Evolutionary conservation across 2,113 vertebrate genomes (phyloP), one percentile per base, ranked within the genome.

Genomic region (Gorsachius goisagi): DNA sequence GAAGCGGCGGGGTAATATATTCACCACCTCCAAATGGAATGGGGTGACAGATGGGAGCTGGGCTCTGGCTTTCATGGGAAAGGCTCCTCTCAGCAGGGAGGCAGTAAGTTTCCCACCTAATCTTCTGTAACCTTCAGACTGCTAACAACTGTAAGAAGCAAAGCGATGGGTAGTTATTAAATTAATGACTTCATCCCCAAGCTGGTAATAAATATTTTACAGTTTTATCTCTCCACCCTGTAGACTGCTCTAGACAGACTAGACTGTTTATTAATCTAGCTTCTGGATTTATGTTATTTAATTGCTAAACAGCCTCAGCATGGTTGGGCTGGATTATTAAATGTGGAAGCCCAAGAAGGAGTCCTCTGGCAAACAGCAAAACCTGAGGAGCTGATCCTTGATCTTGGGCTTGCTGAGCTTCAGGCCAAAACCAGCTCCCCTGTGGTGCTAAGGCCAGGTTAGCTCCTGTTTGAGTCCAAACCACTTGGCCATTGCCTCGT

Each of bases 41-140:
- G 76, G 94, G 77, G 81, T 89, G 95, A 95, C 96, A 98, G 97
- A 97, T 97, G 97, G 97, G 94, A 97, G 90, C 94, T 97, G 96
- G 89, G 76, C 94, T 77, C 77, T 22, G 63, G 56, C 72, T 97
- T 94, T 95, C 94, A 76, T 92, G 95, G 91, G 96, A 96, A 95
- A 93, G 79, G 83, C 91, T 90, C 64, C 63, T 89, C 97, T 91
- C 94, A 91, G 96, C 86, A 85, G 97, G 97, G 83, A 89, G 80
- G 72, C 91, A 78, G 72, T 17, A 62, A 75, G 88, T 94, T 97
- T 95, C 88, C 93, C 93, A 96, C 90, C 95, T 94, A 87, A 96
- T 96, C 95, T 86, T 93, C 94, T 93, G 80, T 86, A 97, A 94
- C 95, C 93, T 97, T 95, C 94, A 93, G 93, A 72, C 83, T 85